Evolutionary conservation across 2,888 invertebrate genomes (phyloP), one percentile per base, ranked within the genome.

Genomic region (Trissolcus brochymenae): DNA sequence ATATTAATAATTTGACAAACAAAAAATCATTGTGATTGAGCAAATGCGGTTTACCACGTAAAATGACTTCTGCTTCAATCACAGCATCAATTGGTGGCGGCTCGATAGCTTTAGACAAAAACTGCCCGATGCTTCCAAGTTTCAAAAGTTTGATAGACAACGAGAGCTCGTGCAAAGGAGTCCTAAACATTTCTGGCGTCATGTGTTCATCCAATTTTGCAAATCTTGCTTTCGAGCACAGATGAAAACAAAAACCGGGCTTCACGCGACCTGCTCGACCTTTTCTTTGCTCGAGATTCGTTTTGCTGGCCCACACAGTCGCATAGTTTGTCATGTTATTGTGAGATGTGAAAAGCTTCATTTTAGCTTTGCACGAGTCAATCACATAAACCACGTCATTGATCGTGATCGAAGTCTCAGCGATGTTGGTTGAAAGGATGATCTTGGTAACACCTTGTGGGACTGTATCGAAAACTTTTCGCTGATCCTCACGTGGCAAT

Each of bases 261-360:
- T 95, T 92, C 0, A 99, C 99, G 70, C 99, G 94, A 16, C 99
- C 99, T 2, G 99, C 99, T 21, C 99, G 93, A 0, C 98, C 99
- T 87, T 95, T 94, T 6, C 98, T 91, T 90, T 99, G 99, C 88
- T 98, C 97, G 75, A 99, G 90, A 90, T 98, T 99, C 0, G 98
- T 97, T 87, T 93, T 93, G 76, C 97, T 97, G 0, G 98, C 98
- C 96, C 96, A 97, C 0, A 96, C 98, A 0, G 98, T 98, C 0
- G 98, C 98, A 87, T 98, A 99, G 84, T 98, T 98, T 0, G 98
- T 98, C 95, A 99, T 96, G 89, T 99, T 99, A 89, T 99, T 99
- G 89, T 98, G 98, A 0, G 98, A 97, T 0, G 98, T 98, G 87
- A 98, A 99, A 86, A 98, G 91, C 87, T 99, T 98, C 93, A 98